Percentiles rank a stretch among this genome's conserved stretches.
These are phyloP conservation scores for Bilobella aurantiaca DNA, from an alignment of 1,140 invertebrate species.

Conservation along the genomic window DNA sequence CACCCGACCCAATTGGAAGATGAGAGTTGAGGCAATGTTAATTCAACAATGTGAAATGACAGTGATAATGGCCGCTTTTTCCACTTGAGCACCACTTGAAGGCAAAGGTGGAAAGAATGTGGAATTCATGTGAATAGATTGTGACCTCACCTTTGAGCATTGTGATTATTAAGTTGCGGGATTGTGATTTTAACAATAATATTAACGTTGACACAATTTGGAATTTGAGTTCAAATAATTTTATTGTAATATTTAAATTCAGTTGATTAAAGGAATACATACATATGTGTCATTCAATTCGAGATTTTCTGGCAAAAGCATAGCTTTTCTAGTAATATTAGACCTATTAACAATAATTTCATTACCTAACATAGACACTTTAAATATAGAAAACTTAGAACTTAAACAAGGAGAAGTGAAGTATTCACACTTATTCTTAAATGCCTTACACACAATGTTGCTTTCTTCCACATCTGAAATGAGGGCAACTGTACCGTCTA, in stretches of 20 bases:
- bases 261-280: background rate
- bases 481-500: background rate
- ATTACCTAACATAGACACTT: background rate
- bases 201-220: background rate
- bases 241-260: background rate
- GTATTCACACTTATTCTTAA: background rate
- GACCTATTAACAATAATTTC: background rate
- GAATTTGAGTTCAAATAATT: background rate
- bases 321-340: background rate
- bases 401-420: background rate
- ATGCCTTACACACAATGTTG: background rate
- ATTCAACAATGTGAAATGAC: too few species aligned
- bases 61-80: too few species aligned
- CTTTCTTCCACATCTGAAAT: background rate
- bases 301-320: background rate
- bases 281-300: background rate
- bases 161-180: too few species aligned
- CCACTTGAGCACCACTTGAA: too few species aligned
- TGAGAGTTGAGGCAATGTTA: too few species aligned
- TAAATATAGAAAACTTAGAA: background rate
- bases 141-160: too few species aligned
- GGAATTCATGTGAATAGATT: background rate
- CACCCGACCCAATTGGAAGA: too few species aligned
- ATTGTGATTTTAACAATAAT: background rate
- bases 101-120: background rate